Conservation (phyloP, 2,888 invertebrate species). For the Hanleya hanleyi region DNA sequence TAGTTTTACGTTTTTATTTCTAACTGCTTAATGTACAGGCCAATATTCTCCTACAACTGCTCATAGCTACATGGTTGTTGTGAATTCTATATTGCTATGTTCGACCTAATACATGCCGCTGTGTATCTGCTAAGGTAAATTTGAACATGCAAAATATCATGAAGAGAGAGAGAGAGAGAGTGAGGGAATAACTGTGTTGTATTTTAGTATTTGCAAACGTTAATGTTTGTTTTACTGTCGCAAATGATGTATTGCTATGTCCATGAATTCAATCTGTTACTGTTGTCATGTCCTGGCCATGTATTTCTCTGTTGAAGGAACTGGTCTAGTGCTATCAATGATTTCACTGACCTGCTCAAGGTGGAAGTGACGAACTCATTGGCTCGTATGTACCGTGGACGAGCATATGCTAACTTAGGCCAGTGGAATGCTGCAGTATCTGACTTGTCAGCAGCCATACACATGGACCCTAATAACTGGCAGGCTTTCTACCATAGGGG, state of each 20-base stretch:
- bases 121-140: too few relatives aligned
- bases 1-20: too few relatives aligned
- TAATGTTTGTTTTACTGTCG: too few relatives aligned
- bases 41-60: too few relatives aligned
- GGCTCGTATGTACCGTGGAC: slow-evolving; percentile 67
- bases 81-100: too few relatives aligned
- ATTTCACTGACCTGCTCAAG: slow-evolving; percentile 70
- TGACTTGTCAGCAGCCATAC: slow-evolving; percentile 72
- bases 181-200: not conserved
- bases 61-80: too few relatives aligned
- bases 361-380: slow-evolving; percentile 64
- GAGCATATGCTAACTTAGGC: slow-evolving; percentile 64
- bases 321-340: slow-evolving; percentile 70
- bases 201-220: too few relatives aligned
- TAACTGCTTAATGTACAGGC: too few relatives aligned
- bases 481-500: slow-evolving; percentile 71
- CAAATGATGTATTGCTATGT: not conserved
- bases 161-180: not conserved
- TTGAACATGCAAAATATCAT: not conserved
- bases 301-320: slow-evolving; percentile 45
- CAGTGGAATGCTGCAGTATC: slow-evolving; percentile 69
- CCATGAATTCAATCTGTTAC: not conserved
- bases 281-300: not conserved
- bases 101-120: too few relatives aligned
- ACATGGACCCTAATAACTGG: slow-evolving; percentile 70